Percentiles rank a stretch among this genome's conserved stretches.
phyloP scores from a whole-genome alignment of 2,797 vertebrate species.

The Enteromius thamalakanensis region DNA sequence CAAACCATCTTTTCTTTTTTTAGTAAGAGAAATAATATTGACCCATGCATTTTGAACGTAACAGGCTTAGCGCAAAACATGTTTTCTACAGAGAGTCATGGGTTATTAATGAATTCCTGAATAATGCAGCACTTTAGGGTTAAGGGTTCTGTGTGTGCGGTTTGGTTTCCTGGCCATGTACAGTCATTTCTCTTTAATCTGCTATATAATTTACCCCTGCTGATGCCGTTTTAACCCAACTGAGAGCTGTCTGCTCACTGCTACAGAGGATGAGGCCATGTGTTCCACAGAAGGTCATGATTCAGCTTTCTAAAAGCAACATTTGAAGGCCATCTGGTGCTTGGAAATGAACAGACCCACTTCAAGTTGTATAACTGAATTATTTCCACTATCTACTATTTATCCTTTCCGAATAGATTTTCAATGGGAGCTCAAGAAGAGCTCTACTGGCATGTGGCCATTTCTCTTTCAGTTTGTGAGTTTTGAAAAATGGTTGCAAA shows the following conservation, averaged over 20 bases:
- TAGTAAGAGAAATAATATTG: neutral
- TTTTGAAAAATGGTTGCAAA: neutral
- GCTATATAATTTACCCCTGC: conserved; percentile 34
- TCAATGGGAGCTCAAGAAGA: neutral
- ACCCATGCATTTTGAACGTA: neutral
- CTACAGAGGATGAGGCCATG: neutral
- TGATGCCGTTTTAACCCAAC: conserved; percentile 33
- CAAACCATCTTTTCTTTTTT: neutral
- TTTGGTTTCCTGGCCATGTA: neutral
- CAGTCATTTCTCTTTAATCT: neutral
- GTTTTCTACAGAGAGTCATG: neutral
- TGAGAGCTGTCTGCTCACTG: conserved; percentile 29
- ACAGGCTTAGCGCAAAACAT: neutral
- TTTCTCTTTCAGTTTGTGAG: neutral
- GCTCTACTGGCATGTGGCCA: neutral
- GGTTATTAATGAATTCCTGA: neutral
- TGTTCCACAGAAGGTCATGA: conserved; percentile 3
- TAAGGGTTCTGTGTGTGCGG: neutral
- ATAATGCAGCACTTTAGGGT: neutral
- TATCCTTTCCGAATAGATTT: neutral
- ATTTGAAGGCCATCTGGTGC: conserved; percentile 17
- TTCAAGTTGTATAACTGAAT: conserved; percentile 15
- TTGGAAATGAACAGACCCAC: conserved; percentile 2
- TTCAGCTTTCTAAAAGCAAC: conserved; percentile 11
- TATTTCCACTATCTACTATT: conserved; percentile 11